Conservation (phyloP, 2,113 vertebrate genomes). For the Thryonomys swinderianus region DNA sequence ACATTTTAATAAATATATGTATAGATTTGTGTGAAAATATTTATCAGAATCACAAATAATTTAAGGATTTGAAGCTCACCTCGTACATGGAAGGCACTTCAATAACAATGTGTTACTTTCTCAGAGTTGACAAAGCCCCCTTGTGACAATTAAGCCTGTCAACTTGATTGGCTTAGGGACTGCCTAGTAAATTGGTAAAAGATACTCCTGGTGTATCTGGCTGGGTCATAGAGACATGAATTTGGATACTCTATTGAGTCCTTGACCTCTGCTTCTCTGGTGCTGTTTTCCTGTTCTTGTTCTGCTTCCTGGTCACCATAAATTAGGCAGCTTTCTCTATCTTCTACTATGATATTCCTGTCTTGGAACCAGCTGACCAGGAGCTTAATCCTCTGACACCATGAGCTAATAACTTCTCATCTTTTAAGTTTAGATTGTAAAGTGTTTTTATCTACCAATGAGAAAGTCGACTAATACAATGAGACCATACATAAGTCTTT, state of each 20-base stretch:
- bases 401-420: neutral
- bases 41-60: constrained; percentile 30
- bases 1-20: neutral
- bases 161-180: neutral
- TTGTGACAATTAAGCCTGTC: neutral
- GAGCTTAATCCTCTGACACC: neutral
- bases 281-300: neutral
- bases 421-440: neutral
- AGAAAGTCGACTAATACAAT: neutral
- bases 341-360: neutral
- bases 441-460: neutral
- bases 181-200: neutral
- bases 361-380: neutral
- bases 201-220: neutral
- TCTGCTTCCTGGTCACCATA: neutral
- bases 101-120: neutral
- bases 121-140: neutral
- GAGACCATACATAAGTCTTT: neutral
- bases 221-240: neutral
- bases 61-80: constrained; percentile 33
- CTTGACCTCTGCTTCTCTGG: too few relatives aligned
- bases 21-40: constrained; percentile 19
- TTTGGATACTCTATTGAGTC: neutral
- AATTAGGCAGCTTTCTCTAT: neutral
- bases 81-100: neutral